Evolutionary conservation across 2,888 invertebrate species (phyloP).

Genomic region (Synanthedon myopaeformis): DNA sequence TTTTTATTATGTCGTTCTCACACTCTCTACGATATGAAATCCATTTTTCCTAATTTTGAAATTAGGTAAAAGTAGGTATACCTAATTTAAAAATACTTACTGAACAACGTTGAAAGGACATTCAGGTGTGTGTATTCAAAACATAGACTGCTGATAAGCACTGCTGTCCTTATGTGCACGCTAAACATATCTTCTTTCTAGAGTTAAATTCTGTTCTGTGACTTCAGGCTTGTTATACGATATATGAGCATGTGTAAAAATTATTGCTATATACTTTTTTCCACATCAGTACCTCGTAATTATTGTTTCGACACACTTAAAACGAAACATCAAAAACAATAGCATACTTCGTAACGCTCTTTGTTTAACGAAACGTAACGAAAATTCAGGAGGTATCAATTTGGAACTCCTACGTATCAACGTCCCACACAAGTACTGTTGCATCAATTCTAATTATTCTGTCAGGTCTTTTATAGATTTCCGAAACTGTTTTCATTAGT

Average conservation of each 20-base stretch:
- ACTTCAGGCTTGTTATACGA: no score
- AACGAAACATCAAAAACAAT: conserved; percentile 28
- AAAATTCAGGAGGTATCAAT: conserved; percentile 34
- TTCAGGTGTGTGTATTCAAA: no score
- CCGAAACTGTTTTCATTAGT: conserved; percentile 28
- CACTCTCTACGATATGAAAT: no score
- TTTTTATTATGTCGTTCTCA: no score
- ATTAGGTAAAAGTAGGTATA: no score
- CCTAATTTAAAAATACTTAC: no score
- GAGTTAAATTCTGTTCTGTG: no score
- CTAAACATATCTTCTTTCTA: no score
- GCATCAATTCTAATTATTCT: conserved; percentile 18
- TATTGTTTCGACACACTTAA: conserved; percentile 13
- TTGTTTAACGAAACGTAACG: conserved; percentile 34
- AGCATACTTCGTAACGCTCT: conserved; percentile 27
- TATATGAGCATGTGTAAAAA: not conserved
- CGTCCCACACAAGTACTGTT: conserved; percentile 21
- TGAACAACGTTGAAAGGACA: no score
- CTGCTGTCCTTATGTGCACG: no score
- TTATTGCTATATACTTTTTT: not conserved
- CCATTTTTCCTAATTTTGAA: no score
- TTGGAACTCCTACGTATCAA: conserved; percentile 25
- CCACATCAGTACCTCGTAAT: conserved; percentile 8
- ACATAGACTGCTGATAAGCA: no score
- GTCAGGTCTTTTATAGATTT: conserved; percentile 27